Evolutionary conservation across 2,888 invertebrate genomes (phyloP).

Genomic region (Gymnoscelis rufifasciata): DNA sequence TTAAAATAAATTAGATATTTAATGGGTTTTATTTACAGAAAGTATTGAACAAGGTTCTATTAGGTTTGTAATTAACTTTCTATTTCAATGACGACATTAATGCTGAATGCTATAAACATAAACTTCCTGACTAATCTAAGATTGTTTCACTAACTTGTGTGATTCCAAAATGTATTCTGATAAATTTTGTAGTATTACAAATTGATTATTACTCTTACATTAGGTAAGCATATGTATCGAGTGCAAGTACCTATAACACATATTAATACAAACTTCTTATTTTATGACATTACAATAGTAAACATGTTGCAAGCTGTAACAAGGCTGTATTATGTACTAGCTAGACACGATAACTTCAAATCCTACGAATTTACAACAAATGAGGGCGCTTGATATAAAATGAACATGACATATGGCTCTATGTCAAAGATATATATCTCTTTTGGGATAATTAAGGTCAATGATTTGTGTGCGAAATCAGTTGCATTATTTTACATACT

Average conservation of each 20-base stretch:
- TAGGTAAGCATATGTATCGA: constrained; percentile 51
- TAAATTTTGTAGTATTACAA: constrained; percentile 28
- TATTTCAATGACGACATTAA: constrained; percentile 46
- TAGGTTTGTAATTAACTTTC: constrained; percentile 57
- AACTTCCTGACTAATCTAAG: constrained; percentile 37
- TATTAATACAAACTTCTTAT: constrained; percentile 64
- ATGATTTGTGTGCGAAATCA: not conserved
- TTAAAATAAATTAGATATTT: constrained; percentile 69
- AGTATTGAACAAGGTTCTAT: constrained; percentile 73
- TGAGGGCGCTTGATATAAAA: constrained; percentile 13
- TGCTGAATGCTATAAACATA: constrained; percentile 54
- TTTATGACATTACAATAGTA: constrained; percentile 31
- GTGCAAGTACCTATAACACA: constrained; percentile 66
- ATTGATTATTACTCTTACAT: constrained; percentile 39
- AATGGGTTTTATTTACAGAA: constrained; percentile 77
- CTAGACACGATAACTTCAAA: constrained; percentile 29
- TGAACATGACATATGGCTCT: not conserved
- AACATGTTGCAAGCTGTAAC: constrained; percentile 55
- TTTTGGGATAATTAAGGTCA: not conserved
- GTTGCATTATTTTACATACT: too few relatives aligned
- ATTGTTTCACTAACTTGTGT: not conserved
- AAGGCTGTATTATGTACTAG: constrained; percentile 40
- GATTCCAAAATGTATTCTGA: constrained; percentile 16
- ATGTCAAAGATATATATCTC: too few relatives aligned
- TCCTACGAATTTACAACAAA: constrained; percentile 8